These are phyloP conservation scores for Anneissia japonica DNA, from an alignment of 35 echinoderm and acorn worm genomes.

Conservation along the genomic window DNA sequence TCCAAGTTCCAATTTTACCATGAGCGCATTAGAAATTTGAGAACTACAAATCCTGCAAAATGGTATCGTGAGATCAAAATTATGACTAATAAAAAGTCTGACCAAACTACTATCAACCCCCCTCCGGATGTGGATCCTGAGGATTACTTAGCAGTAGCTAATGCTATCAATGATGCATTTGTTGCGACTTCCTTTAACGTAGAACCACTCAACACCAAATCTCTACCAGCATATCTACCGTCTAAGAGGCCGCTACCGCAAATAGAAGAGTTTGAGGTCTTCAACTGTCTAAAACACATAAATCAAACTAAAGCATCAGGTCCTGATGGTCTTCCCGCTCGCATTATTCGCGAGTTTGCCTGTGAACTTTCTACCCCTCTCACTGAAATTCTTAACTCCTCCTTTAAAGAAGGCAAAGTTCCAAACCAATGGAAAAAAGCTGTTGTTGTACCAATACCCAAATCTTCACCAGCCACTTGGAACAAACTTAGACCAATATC, in stretches of 20 bases:
- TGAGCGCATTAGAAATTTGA: conserved; percentile 4
- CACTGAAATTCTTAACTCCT: conserved; percentile 33
- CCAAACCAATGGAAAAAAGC: conserved; percentile 59
- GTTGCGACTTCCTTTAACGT: conserved; percentile 5
- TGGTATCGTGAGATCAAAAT: conserved; percentile 23
- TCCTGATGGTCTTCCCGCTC: conserved; percentile 33
- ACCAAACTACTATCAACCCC: neutral
- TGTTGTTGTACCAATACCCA: conserved; percentile 42
- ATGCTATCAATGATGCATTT: neutral
- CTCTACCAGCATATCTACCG: too few species aligned
- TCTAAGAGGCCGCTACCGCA: too few species aligned
- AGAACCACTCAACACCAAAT: neutral
- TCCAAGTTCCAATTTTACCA: conserved; percentile 15
- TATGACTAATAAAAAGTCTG: neutral
- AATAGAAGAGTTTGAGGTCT: conserved; percentile 11
- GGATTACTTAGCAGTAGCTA: neutral
- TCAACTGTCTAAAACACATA: conserved; percentile 9
- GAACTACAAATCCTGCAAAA: conserved; percentile 18
- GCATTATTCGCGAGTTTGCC: conserved; percentile 42
- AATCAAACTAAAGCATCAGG: conserved; percentile 37
- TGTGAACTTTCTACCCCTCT: conserved; percentile 33
- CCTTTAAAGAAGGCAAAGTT: conserved; percentile 22
- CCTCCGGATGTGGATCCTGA: neutral
- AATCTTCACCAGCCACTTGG: conserved; percentile 15
- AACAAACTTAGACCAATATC: conserved; percentile 56